Base-by-base conservation (phyloP, 2,888 invertebrate genomes). In the Zaprionus obscuricornis region DNA sequence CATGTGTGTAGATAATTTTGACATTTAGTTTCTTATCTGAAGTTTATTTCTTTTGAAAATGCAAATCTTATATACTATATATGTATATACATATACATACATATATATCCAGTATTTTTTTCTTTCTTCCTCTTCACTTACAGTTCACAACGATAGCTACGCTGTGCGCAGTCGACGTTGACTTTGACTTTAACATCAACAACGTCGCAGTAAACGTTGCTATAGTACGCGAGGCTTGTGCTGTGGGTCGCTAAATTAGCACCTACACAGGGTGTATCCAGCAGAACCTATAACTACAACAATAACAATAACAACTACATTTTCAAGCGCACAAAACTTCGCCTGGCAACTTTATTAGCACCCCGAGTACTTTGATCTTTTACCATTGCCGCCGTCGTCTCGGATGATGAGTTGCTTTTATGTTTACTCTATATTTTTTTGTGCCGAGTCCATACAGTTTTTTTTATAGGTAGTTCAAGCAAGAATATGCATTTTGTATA, bases 1-100 rank as follows among this genome's bases (percentile, higher is more conserved):
- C 78, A 74, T 66, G 72, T 73, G 85, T 82, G 74, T 77, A 81
- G 87, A 87, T 85, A 81, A 77, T 84, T 85, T 84, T 83, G 86
- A 84, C 87, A 87, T 85, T 85, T 82, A 75, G 69, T 66, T 73
- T 67, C 77, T 85, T 85, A 87, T 85, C 87, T 75, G 54, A 73
- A 79, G 78, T 85, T 81, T 67, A 74, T 81, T 84, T 72, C 81
- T 81, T 76, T 74, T 74, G 78, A 83, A 83, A 83, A 83, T 74
- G 78, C 70, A 74, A 76, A 85, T 69, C 59, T 59, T 31, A 24
- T 18, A 8, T 36, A 24, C 8, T 27, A 10, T 10, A 7, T 22
- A 22, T 22, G 22, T 7, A 22, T 22, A 22, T 5, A 22, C 22
- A 22, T 5, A 22, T 22, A 22, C 22, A 22, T 7, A 22, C 7